Evolutionary conservation across 2,797 vertebrate species (phyloP), one percentile per base, ranked within the genome.

Genomic region (Ispidina lecontei): DNA sequence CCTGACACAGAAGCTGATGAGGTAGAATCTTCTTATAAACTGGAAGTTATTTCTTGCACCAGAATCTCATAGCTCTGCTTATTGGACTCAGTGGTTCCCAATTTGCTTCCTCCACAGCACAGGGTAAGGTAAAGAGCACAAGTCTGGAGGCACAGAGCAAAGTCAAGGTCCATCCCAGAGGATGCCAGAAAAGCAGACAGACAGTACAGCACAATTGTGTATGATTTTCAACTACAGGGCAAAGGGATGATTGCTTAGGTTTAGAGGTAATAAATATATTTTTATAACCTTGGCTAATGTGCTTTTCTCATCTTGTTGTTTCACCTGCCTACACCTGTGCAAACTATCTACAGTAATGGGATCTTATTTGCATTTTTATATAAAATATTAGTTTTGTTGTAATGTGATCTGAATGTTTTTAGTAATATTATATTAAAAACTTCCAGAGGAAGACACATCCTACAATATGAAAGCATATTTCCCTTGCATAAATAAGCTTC

Each of bases 401-500:
- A 91, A 91, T 67, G n/a, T 76, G 71, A 73, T 70, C 60, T 86
- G 49, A 51, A 82, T 79, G n/a, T 15, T 90, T 90, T 75, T 68
- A 88, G 88, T 28, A 52, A 46, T 63, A 87, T 78, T 75, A 91
- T 84, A 90, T 94, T 82, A 41, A 76, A 87, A 86, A 37, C 41
- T 73, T 94, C 39, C 47, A 88, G 52, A 84, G 33, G 52, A 93
- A 46, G 7, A 73, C 41, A 79, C 9, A 83, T 58, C n/a, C 14
- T 64, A 72, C 69, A 80, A 52, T 92, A 89, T 93, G 64, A 94
- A 92, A 91, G 12, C 23, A 73, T 41, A 75, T 14, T 81, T 81
- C 37, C 25, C 60, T 47, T 72, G 73, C 86, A 94, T 94, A 91
- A 96, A 86, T 88, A 86, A 90, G 44, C 37, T 73, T 90, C 68